Base-by-base conservation (phyloP, 2,113 vertebrate species). In the Chauna torquata region DNA sequence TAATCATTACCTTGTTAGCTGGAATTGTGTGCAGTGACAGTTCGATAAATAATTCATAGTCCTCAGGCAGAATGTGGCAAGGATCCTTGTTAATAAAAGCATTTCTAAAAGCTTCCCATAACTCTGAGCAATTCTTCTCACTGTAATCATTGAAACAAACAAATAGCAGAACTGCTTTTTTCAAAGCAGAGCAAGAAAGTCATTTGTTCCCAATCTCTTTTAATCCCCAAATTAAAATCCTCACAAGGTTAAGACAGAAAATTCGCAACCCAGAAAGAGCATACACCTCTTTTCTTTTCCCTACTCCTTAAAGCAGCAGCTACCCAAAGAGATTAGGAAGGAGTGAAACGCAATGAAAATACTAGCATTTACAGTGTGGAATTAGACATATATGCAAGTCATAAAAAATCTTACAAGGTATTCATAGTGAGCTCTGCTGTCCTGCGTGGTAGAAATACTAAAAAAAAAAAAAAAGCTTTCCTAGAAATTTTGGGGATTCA, bases 71-170 rank as follows among this genome's bases (percentile, higher is more conserved):
- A 83, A 98, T 94, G 4, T n/a, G 97, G 75, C 98, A 98, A 55
- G 98, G 98, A 54, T 98, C 92, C 80, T 98, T 98, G 64, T 93
- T 92, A 95, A 98, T 82, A 88, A 97, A 98, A 23, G 97, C 98
- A 65, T 49, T 83, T 84, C 83, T 96, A 90, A 98, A 98, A 0
- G 98, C 98, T 81, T 98, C 97, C 98, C 98, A 98, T 80, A 98
- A 97, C 34, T 80, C 96, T 13, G 97, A 98, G 95, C 98, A 98
- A 90, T 98, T 98, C 95, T 98, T 98, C 91, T 98, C 91, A 90
- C 98, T 98, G 95, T 45, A 94, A 72, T 74, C 19, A 92, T 94
- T 66, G 62, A 90, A 95, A 82, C 9, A 92, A 76, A 74, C 12
- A 92, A 92, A 87, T 3, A 72, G 40, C 16, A 79, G 34, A 75